Evolutionary conservation across 2,797 vertebrate genomes (phyloP).

Genomic region (Myiotriccus ornatus): DNA sequence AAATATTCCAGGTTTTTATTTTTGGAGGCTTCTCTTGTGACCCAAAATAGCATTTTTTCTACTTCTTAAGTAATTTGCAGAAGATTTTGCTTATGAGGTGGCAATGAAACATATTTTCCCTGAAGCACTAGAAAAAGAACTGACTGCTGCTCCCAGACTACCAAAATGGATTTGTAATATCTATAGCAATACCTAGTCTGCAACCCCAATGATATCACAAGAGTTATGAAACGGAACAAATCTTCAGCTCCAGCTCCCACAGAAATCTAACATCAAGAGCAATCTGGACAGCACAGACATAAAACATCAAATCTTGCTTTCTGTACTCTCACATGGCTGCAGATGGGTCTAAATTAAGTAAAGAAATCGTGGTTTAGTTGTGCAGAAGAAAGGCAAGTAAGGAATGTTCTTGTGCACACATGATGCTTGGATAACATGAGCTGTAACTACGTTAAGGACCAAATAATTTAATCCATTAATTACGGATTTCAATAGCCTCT

Average conservation of each 20-base stretch:
- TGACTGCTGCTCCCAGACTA: background rate
- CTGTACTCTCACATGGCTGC: background rate
- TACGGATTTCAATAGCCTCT: background rate
- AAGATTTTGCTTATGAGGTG: background rate
- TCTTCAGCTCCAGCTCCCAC: background rate
- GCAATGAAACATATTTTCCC: background rate
- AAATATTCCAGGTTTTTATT: background rate
- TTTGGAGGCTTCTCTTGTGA: background rate
- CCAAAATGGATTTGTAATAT: background rate
- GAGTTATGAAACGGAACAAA: background rate
- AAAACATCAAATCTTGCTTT: background rate
- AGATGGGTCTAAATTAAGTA: background rate
- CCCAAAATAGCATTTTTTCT: background rate
- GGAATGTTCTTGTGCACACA: background rate
- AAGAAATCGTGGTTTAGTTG: background rate
- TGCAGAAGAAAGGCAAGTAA: background rate
- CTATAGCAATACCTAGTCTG: background rate
- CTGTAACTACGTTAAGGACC: rapidly evolving
- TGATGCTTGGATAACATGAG: background rate
- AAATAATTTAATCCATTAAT: background rate
- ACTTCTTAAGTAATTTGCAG: background rate
- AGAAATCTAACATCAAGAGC: background rate
- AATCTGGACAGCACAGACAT: background rate
- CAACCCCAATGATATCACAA: background rate
- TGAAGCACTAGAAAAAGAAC: background rate